Base-by-base conservation (phyloP, 1,140 invertebrate species). In the Drosophila nannoptera region DNA sequence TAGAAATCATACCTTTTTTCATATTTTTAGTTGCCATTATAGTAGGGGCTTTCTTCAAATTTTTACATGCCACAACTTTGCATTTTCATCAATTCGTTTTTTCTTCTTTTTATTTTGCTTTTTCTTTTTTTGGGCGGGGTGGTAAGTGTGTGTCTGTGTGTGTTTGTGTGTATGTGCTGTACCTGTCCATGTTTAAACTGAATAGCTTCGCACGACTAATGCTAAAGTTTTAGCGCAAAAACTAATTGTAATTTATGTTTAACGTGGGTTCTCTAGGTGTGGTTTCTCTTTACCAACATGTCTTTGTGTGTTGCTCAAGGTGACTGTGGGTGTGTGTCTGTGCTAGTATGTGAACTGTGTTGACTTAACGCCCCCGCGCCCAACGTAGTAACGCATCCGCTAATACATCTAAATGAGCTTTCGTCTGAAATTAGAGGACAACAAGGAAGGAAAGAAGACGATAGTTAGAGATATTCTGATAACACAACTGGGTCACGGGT, bases 351-450 rank as follows among this genome's bases (percentile, higher is more conserved):
- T 56, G 32, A 55, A n/a, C 58, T 64, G 43, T 52, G 49, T 45
- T 52, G 31, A 45, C 76, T 87, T 95, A 96, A 91, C 95, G 95
- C 86, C 96, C 96, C 90, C 96, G 92, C 78, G 96, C 96, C 96
- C 96, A 97, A 89, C 96, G 93, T 73, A 98, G 91, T 76, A 97
- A 92, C 82, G 96, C 96, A 90, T 98, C 96, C 46, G 96, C 96
- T 88, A 98, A 90, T 70, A 98, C 95, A 91, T 97, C 96, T 90
- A 98, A 92, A 90, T 98, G 96, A 75, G 96, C 96, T 90, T 97
- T 97, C 82, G 96, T 97, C 96, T 98, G 94, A 74, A 95, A 94
- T 80, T 22, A 22, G 22, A 22, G 22, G 22, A 22, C 22, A 22
- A 22, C 22, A 22, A 3, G 65, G 77, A 77, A 68, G 59, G 69